Conservation (phyloP, 2,888 invertebrate genomes). For the Drosophila subquinaria region DNA sequence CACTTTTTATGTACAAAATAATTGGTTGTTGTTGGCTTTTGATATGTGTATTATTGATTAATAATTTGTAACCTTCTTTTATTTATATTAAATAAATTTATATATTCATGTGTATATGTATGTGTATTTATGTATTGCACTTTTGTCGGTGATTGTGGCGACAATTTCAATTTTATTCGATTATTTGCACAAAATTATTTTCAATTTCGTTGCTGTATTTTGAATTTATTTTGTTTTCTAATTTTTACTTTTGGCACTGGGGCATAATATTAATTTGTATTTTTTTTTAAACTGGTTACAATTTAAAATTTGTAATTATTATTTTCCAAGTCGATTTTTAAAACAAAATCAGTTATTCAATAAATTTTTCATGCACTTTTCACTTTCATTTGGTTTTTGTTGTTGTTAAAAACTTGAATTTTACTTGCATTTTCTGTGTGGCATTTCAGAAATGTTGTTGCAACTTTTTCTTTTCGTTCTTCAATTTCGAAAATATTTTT, state of each 20-base stretch:
- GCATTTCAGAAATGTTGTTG: constrained; percentile 40
- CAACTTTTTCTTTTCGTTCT: constrained; percentile 25
- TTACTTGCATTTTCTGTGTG: constrained; percentile 50
- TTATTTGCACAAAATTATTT: constrained; percentile 51
- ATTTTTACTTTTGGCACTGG: constrained; percentile 55
- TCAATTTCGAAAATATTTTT: constrained; percentile 38
- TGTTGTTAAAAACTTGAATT: constrained; percentile 28
- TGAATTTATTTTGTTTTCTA: constrained; percentile 21
- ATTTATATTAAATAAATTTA: constrained; percentile 30
- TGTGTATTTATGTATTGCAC: constrained; percentile 57
- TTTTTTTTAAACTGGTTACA: constrained; percentile 43
- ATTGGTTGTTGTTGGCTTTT: constrained; percentile 33
- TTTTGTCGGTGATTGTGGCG: constrained; percentile 37
- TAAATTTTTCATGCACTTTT: constrained; percentile 33
- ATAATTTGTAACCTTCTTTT: constrained; percentile 30
- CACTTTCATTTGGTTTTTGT: constrained; percentile 36
- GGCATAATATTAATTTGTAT: constrained; percentile 8
- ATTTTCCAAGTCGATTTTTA: constrained; percentile 73
- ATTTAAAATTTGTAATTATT: constrained; percentile 44
- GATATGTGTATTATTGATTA: constrained; percentile 45
- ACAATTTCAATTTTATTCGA: constrained; percentile 64
- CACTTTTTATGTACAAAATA: constrained; percentile 41
- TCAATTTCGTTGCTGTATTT: constrained; percentile 32
- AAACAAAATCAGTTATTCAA: constrained; percentile 79
- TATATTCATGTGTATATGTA: constrained; percentile 22